Evolutionary conservation across 1,140 invertebrate genomes (phyloP).

Genomic region (Drosophila sucinea): DNA sequence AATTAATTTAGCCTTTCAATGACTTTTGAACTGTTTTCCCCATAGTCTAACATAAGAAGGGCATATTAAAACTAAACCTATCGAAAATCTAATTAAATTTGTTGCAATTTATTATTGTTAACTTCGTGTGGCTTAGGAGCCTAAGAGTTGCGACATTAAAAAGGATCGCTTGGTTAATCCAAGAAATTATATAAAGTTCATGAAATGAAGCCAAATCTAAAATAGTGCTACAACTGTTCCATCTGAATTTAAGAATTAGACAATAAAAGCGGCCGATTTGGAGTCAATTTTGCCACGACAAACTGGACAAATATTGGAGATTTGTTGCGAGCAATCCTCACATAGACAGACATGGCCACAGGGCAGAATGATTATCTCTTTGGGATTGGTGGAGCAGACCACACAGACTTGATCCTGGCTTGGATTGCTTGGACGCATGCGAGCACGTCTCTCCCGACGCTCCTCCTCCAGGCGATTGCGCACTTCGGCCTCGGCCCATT

Average conservation of each 20-base stretch:
- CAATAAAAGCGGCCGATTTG: slow-evolving; percentile 89
- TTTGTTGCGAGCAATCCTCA: slow-evolving; percentile 90
- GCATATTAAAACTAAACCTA: too few species aligned
- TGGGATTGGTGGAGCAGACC: slow-evolving; percentile 89
- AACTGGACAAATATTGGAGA: slow-evolving; percentile 88
- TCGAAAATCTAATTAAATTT: too few species aligned
- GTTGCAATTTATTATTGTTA: too few species aligned
- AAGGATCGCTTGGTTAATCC: too few species aligned
- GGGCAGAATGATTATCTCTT: slow-evolving; percentile 91
- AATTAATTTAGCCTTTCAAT: too few species aligned
- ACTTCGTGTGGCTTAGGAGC: too few species aligned
- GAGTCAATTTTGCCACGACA: slow-evolving; percentile 88
- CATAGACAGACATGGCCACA: slow-evolving; percentile 93
- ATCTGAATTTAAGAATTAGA: slow-evolving; percentile 74
- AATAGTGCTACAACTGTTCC: slow-evolving; percentile 36
- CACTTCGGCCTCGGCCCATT: slow-evolving; percentile 85
- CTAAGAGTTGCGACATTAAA: too few species aligned
- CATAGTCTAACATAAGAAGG: too few species aligned
- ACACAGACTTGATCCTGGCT: slow-evolving; percentile 89
- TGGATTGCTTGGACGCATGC: slow-evolving; percentile 86
- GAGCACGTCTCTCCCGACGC: slow-evolving; percentile 86
- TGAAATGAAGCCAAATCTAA: slow-evolving; percentile 26
- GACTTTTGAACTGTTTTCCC: too few species aligned
- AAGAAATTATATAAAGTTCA: too few species aligned
- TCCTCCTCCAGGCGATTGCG: slow-evolving; percentile 86